These are phyloP conservation scores for Oceanodroma tethys DNA, from an alignment of 2,113 vertebrate genomes.

Conservation along the genomic window DNA sequence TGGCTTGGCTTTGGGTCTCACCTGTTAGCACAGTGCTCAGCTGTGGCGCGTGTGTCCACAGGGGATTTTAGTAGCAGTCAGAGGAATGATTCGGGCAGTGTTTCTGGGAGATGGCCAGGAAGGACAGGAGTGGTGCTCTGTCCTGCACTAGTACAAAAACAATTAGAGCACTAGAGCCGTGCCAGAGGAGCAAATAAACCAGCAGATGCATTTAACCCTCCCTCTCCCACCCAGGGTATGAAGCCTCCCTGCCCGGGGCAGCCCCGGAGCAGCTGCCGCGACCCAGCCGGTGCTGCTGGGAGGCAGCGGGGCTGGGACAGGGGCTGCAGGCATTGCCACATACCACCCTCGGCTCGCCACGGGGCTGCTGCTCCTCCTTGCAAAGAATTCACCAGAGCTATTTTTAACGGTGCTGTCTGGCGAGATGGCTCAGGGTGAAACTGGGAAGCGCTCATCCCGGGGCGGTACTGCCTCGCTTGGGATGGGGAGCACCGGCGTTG, in stretches of 20 bases:
- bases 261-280: background rate
- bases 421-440: constrained; percentile 16
- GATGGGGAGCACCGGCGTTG: fast-evolving
- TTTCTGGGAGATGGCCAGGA: constrained; percentile 9
- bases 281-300: fast-evolving
- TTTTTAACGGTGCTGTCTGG: constrained; percentile 50
- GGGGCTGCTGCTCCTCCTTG: background rate
- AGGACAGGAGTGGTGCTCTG: background rate
- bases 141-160: background rate
- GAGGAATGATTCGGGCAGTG: background rate
- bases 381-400: constrained; percentile 43
- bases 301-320: background rate
- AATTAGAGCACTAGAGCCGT: background rate
- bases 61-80: background rate
- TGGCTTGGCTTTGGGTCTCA: background rate
- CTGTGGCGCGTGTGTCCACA: background rate
- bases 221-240: background rate
- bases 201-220: background rate
- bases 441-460: background rate
- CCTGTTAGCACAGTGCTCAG: constrained; percentile 8
- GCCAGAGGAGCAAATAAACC: background rate
- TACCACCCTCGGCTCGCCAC: background rate
- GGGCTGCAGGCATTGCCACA: background rate
- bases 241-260: background rate
- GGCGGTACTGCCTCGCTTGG: fast-evolving